Percentiles rank a stretch among this genome's conserved stretches.
These are phyloP conservation scores for Boulengeromyrus knoepffleri DNA, from an alignment of 2,113 vertebrate species.

Conservation along the genomic window DNA sequence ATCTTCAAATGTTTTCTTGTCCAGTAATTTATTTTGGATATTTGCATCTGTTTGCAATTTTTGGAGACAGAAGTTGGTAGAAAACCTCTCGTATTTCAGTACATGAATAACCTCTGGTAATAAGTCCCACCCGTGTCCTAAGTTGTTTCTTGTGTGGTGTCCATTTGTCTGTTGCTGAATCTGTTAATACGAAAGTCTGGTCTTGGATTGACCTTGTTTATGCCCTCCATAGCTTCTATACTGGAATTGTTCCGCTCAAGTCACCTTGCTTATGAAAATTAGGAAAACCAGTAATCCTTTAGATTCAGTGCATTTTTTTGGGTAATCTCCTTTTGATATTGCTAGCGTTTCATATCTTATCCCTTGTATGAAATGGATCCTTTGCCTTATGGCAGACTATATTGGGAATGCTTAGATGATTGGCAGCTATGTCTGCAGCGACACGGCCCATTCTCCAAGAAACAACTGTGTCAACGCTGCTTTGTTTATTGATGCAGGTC, in stretches of 20 bases:
- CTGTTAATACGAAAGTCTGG: neutral
- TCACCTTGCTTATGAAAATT: neutral
- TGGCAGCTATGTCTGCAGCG: neutral
- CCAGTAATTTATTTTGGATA: neutral
- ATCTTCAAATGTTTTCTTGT: neutral
- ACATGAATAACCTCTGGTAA: neutral
- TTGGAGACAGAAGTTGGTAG: neutral
- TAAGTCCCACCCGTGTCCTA: neutral
- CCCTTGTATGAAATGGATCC: neutral
- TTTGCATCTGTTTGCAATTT: neutral
- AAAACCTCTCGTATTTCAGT: neutral
- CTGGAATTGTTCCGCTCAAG: neutral
- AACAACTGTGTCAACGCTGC: neutral
- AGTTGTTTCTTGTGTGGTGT: neutral
- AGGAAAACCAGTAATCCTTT: neutral
- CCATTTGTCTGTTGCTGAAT: neutral
- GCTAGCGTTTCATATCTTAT: neutral
- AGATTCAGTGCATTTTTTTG: neutral
- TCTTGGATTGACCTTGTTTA: neutral
- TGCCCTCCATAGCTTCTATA: neutral
- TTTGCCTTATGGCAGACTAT: neutral
- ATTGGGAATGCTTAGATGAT: neutral
- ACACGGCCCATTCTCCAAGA: neutral
- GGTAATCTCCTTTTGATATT: neutral
- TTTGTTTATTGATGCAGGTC: too few species aligned